Evolutionary conservation across 2,113 vertebrate species (phyloP), one percentile per base, ranked within the genome.

Genomic region (Onychostoma macrolepis): DNA sequence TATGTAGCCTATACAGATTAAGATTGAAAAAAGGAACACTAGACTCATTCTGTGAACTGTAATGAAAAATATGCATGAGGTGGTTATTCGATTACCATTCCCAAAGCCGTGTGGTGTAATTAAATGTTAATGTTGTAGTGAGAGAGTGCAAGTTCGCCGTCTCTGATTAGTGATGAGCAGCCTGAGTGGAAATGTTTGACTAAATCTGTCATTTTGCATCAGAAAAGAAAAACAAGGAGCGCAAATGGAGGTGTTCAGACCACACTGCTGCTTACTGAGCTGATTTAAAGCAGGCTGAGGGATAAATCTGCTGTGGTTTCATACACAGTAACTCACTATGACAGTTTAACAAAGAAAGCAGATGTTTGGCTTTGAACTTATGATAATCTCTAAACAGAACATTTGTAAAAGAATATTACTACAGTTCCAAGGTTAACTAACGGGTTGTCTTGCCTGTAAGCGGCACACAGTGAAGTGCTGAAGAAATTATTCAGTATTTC

Each of bases 21-120:
- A 50, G 63, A 71, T 28, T 77, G 26, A 17, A 67, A 48, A 50
- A 4, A 65, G 38, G 36, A 81, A 41, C 36, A 17, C 38, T 88
- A 88, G 87, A 15, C 83, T 87, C 41, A 0, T 26, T n/a, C 19
- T 81, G 75, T 63, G 69, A 82, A 86, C 85, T 87, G 84, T 85
- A 38, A 86, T 58, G 36, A 85, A 84, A 83, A 71, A 83, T 83
- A 83, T 83, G 63, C 81, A 50, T 33, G 45, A 71, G 43, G 15
- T 50, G 43, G 63, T 50, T 83, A 71, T 71, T 53, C 19, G 6
- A 71, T 50, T 83, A 50, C 81, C 28, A n/a, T 50, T 83, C 81
- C 81, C 81, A 50, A 50, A 83, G 81, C 63, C 0, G 43, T n/a
- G 63, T 67, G 30, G 41, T 71, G 28, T 83, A 71, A 71, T 83